phyloP scores from a whole-genome alignment of 2,113 vertebrate species.

The Ursus arctos region DNA sequence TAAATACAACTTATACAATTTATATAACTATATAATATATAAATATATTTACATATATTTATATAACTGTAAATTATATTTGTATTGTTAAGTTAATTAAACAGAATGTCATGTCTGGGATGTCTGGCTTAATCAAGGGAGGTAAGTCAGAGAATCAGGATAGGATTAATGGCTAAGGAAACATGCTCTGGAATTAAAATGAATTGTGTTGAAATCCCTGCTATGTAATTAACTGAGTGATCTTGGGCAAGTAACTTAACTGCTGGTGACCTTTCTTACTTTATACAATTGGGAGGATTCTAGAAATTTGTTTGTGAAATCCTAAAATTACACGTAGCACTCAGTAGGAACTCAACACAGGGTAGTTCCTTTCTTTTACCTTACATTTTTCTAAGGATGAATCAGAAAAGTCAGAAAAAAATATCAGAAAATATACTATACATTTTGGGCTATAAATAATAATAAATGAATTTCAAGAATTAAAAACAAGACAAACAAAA shows the following conservation, averaged over 20 bases:
- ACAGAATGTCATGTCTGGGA: neutral
- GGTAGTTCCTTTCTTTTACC: neutral
- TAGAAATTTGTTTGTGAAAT: neutral
- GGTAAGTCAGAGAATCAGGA: neutral
- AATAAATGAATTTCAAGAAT: neutral
- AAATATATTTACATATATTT: neutral
- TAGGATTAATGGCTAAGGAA: conserved; percentile 32
- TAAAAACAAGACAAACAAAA: neutral
- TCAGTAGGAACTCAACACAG: neutral
- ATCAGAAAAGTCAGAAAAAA: neutral
- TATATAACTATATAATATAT: neutral
- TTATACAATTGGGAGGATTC: neutral
- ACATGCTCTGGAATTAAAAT: conserved; percentile 26
- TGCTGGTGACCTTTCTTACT: neutral
- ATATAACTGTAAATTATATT: neutral
- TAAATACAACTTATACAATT: neutral
- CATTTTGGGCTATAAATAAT: neutral
- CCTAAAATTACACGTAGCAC: neutral
- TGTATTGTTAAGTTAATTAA: neutral
- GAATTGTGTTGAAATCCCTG: conserved; percentile 1
- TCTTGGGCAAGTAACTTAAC: neutral
- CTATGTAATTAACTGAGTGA: conserved; percentile 47
- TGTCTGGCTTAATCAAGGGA: neutral
- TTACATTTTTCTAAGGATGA: neutral
- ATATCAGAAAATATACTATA: neutral